Evolutionary conservation across 2,797 vertebrate genomes (phyloP), one percentile per base, ranked within the genome.

Genomic region (Leontocebus nigricollis): DNA sequence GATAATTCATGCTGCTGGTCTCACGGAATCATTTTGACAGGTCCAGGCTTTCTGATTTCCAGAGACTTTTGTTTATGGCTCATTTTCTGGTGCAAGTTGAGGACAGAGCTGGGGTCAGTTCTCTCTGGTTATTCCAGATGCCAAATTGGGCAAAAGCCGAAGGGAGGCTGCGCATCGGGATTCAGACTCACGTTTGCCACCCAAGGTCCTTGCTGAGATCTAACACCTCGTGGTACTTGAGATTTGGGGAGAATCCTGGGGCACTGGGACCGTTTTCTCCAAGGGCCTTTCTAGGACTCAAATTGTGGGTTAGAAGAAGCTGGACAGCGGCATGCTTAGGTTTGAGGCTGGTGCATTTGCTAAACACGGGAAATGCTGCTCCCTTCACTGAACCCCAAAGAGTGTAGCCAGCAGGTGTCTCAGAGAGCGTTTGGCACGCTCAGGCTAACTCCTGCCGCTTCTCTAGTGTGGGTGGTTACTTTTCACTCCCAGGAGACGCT

Each of bases 391-490:
- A 79, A 55, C 50, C 41, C 64, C 41, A 24, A 27, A 27, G n/a
- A 10, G 7, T 39, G 14, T 24, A 57, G 13, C 19, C 10, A 10
- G 11, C 27, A 46, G 9, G 20, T 27, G 33, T 46, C 26, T 12
- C 1, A 6, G 61, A 0, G 11, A 1, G n/a, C 20, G 20, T 15
- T 41, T 22, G 15, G 26, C 13, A 52, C 24, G 14, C 33, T 27
- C 2, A 7, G 30, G 33, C 24, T 57, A 3, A 11, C 59, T 84
- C 19, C 4, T 0, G 15, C 11, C 3, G 4, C 14, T 41, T 79
- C 36, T 59, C 1, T 7, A n/a, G 7, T 24, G 55, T 36, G 14
- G 4, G 22, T 5, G 14, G 8, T 70, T 57, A 4, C 20, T 11
- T 30, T 9, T 46, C 26, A 48, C 33, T n/a, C 6, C 14, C 1